Evolutionary conservation across 2,113 vertebrate species (phyloP), one percentile per base, ranked within the genome.

Genomic region (Mormyrus lacerda): DNA sequence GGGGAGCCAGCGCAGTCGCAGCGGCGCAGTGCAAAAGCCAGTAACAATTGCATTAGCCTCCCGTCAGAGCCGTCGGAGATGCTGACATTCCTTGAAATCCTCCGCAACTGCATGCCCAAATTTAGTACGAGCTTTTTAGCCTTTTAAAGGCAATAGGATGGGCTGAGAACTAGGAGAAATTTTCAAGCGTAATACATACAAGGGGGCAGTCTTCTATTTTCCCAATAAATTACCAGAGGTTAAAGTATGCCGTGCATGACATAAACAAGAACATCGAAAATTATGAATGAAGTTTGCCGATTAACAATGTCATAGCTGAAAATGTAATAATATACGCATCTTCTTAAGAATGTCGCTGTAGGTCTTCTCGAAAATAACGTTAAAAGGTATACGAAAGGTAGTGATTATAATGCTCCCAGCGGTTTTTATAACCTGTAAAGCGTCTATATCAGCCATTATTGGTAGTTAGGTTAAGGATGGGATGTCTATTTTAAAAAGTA

Each of bases 61-160:
- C 95, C 96, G 94, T 96, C 96, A 94, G 94, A 94, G 95, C 88
- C 93, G 95, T 93, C 93, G 96, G 96, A 95, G 96, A 97, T 96
- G 95, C 97, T 97, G 96, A 97, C 98, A 98, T 99, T 98, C 97
- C 97, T 97, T 91, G 94, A 96, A 99, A 97, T 98, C 97, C 97
- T 96, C 93, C 94, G 96, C 96, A 95, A 97, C 95, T 96, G 92
- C 96, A 97, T 98, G 97, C 96, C 98, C 98, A 98, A 98, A 98
- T 99, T 98, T 99, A 98, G 98, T 95, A 91, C 92, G 95, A 96
- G 93, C 96, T 95, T 95, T 95, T 97, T 96, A 95, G 97, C 97
- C 97, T 97, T 98, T 98, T 98, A 97, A 98, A 98, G 97, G 97
- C 96, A 97, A 97, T 96, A 95, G 96, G 97, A 94, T 94, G 95